Evolutionary conservation across 1,140 invertebrate genomes (phyloP).

Genomic region (Leptonema lineaticorne): DNA sequence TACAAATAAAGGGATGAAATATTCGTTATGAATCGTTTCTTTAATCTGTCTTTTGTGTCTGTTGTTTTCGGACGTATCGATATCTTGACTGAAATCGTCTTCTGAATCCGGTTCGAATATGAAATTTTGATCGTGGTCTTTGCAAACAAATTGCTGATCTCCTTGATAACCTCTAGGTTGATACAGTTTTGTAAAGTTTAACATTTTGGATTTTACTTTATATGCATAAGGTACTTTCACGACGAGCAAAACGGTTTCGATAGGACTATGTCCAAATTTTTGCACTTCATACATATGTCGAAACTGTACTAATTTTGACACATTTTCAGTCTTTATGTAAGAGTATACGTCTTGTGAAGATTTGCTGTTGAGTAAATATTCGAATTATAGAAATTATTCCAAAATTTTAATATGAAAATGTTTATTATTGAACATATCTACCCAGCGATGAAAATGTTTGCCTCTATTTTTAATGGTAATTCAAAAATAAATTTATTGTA

Average conservation of each 20-base stretch:
- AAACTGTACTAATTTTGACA: constrained; percentile 19
- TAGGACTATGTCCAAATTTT: constrained; percentile 50
- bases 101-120: neutral
- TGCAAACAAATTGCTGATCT: constrained; percentile 44
- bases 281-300: constrained; percentile 47
- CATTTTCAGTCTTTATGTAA: constrained; percentile 28
- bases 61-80: neutral
- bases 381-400: constrained; percentile 14
- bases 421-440: constrained; percentile 29
- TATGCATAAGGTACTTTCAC: constrained; percentile 45
- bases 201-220: constrained; percentile 20
- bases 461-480: constrained; percentile 45
- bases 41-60: neutral
- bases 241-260: constrained; percentile 44
- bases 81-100: neutral
- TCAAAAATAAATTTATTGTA: constrained; percentile 41
- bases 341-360: constrained; percentile 47
- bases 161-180: constrained; percentile 42
- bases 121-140: constrained; percentile 5
- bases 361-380: constrained; percentile 44
- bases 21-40: neutral
- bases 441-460: constrained; percentile 48
- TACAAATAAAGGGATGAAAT: neutral
- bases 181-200: constrained; percentile 45
- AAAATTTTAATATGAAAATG: neutral